phyloP scores from a whole-genome alignment of 2,113 vertebrate genomes.

The Columba livia region DNA sequence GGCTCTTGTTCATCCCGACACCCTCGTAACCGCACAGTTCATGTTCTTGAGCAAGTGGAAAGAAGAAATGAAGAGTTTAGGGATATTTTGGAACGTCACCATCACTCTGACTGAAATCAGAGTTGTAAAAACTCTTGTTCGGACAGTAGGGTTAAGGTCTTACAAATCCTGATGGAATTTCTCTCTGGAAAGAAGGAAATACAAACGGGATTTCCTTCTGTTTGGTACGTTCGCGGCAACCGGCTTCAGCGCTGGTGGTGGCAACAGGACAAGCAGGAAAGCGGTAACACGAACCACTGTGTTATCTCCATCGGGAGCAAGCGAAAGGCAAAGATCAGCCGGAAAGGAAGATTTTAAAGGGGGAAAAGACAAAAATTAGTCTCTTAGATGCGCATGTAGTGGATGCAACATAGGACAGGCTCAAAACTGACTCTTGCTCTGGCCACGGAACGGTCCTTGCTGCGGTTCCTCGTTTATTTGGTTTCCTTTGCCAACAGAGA shows the following conservation, averaged over 20 bases:
- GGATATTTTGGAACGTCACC: not conserved
- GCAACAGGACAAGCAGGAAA: not conserved
- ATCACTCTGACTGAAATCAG: not conserved
- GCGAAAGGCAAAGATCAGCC: not conserved
- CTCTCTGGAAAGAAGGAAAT: not conserved
- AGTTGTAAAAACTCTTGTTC: not conserved
- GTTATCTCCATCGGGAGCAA: not conserved
- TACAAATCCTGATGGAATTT: not conserved
- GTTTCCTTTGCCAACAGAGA: not conserved
- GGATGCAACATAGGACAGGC: not conserved
- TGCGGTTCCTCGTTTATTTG: too few relatives aligned
- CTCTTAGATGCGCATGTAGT: rapidly evolving
- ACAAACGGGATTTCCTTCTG: not conserved
- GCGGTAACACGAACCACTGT: not conserved
- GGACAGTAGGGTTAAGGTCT: not conserved
- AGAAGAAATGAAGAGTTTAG: not conserved
- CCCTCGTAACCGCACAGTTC: rapidly evolving
- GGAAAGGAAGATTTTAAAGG: not conserved
- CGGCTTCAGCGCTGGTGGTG: not conserved
- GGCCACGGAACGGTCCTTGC: not conserved
- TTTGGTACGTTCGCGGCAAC: not conserved
- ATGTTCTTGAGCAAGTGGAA: rapidly evolving
- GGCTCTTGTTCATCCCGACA: rapidly evolving
- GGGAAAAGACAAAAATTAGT: not conserved
- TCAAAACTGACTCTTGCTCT: not conserved